phyloP scores from a whole-genome alignment of 2,113 vertebrate genomes.

The Pipra filicauda region DNA sequence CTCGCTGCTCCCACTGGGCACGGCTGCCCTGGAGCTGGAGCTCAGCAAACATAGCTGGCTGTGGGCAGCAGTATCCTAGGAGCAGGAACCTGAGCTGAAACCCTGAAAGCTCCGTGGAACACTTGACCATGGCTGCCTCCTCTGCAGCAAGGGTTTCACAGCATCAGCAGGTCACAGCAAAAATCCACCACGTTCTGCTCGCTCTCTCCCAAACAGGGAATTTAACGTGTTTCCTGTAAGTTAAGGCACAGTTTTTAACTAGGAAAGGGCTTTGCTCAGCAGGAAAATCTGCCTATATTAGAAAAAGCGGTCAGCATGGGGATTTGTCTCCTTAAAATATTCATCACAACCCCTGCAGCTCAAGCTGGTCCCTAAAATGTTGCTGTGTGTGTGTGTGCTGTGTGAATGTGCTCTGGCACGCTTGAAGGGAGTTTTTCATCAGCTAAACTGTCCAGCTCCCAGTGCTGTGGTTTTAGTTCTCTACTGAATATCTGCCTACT shows the following conservation, averaged over 20 bases:
- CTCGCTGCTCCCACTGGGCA: background rate
- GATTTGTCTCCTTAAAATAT: background rate
- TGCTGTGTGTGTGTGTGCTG: background rate
- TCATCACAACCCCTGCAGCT: background rate
- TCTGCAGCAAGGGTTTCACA: background rate
- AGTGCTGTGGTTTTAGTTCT: background rate
- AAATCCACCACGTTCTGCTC: background rate
- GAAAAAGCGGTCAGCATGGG: background rate
- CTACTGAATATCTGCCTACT: background rate
- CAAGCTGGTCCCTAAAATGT: background rate
- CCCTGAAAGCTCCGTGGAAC: background rate
- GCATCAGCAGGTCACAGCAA: background rate
- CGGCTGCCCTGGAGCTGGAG: background rate
- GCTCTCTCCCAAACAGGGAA: background rate
- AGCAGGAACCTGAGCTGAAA: background rate
- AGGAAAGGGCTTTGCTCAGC: background rate
- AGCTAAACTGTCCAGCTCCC: background rate
- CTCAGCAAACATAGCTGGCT: slow-evolving; percentile 14
- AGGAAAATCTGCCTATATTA: background rate
- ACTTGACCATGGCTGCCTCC: background rate
- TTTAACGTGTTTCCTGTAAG: background rate
- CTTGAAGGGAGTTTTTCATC: background rate
- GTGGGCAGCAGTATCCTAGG: slow-evolving; percentile 4
- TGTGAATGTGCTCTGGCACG: background rate
- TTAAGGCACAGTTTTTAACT: background rate